Base-by-base conservation (phyloP, 2,797 vertebrate genomes). In the Lindbergichthys nudifrons region DNA sequence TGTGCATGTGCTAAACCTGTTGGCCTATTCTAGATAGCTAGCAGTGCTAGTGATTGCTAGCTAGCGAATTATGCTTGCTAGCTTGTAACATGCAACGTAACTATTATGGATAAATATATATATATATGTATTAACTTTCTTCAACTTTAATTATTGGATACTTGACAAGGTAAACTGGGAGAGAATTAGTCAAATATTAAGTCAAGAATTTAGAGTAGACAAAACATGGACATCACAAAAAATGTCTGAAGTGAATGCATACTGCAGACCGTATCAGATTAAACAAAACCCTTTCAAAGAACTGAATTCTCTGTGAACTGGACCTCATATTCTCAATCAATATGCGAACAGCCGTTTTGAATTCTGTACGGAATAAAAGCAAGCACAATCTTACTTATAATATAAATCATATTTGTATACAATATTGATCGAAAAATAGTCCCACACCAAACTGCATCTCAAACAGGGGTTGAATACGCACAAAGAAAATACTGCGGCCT, bases 301-400 rank as follows among this genome's bases (percentile, higher is more conserved):
- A 26, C 26, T 26, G 26, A 26, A 26, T 26, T 26, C 26, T 26
- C 26, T 26, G 4, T 26, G 26, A 26, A 26, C 3, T 10, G 58
- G 6, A 36, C 50, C 41, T 42, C 43, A n/a, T 39, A n/a, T 10
- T 1, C 10, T 21, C 13, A 53, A 36, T 1, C 12, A 54, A 45
- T 32, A 6, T 13, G 1, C 39, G 48, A 54, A 54, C 5, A 42
- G 9, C 9, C 19, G 5, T 53, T 58, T 36, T 9, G 11, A 41
- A 68, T 41, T 5, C 2, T 48, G 21, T 14, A n/a, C 21, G 36
- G 19, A 67, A 75, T 50, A 21, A 75, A 68, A 68, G 12, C 13
- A 5, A 54, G 16, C 7, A 13, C 4, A 30, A 45, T 2, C 32
- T 36, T 8, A 36, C 6, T 36, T 36, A 36, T 47, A 1, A 51